Evolutionary conservation across 2,113 vertebrate species (phyloP).

Genomic region (Turnix velox): DNA sequence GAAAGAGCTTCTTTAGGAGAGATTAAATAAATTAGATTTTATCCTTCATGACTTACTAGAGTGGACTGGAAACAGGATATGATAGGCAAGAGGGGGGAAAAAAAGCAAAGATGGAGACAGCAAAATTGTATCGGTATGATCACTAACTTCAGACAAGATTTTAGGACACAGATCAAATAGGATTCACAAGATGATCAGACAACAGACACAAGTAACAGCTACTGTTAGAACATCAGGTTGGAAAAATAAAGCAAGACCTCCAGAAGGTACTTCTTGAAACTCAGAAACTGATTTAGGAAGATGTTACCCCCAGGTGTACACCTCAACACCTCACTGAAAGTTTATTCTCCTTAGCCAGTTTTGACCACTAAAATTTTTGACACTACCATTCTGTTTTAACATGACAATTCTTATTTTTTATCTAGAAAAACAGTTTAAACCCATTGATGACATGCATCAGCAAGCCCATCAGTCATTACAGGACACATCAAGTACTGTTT

Average conservation of each 20-base stretch:
- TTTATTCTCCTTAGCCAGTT: background rate
- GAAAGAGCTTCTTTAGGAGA: background rate
- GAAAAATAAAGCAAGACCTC: background rate
- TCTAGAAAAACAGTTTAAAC: background rate
- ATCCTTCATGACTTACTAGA: background rate
- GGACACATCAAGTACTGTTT: background rate
- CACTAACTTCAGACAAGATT: background rate
- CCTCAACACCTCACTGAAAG: background rate
- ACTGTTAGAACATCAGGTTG: accelerated
- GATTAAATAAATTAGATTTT: background rate
- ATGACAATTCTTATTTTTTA: background rate
- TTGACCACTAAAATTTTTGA: background rate
- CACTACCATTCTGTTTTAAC: background rate
- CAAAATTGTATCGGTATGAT: background rate
- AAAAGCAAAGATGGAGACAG: background rate
- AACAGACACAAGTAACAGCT: background rate
- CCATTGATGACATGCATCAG: background rate
- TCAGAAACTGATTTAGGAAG: background rate
- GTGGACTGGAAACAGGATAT: background rate
- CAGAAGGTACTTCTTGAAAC: background rate
- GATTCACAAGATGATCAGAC: background rate
- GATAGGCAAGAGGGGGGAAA: background rate
- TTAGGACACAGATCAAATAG: background rate
- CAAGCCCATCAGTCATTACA: background rate
- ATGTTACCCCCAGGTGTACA: background rate